A percentile compares a stretch with the other conserved stretches of the same genome.
phyloP scores from a whole-genome alignment of 2,113 vertebrate species.

The Trematocara marginatum region DNA sequence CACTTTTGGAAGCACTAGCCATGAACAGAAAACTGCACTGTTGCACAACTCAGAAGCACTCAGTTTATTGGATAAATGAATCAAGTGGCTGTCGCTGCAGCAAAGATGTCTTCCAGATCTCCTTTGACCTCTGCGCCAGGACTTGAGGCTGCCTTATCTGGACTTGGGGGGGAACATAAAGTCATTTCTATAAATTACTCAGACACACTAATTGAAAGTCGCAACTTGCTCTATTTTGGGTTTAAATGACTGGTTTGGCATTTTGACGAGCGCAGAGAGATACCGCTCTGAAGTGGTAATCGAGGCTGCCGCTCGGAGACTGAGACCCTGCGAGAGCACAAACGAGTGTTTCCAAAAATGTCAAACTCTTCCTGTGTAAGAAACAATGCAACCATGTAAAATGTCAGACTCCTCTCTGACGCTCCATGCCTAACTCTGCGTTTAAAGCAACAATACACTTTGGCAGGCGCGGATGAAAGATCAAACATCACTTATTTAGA shows the following conservation, averaged over 20 bases:
- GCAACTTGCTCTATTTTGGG: not conserved
- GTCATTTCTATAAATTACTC: not conserved
- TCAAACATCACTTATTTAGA: not conserved
- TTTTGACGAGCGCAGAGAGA: not conserved
- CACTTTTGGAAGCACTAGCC: not conserved
- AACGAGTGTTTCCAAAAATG: not conserved
- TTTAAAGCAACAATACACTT: slow-evolving; percentile 41
- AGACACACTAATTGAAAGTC: not conserved
- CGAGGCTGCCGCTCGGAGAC: not conserved
- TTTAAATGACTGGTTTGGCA: not conserved
- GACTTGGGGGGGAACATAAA: not conserved
- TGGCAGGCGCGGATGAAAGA: not conserved
- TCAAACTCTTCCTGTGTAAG: not conserved
- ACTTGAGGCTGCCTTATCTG: not conserved
- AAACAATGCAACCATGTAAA: not conserved
- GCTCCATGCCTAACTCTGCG: not conserved
- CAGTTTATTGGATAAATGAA: not conserved
- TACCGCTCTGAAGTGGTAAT: not conserved
- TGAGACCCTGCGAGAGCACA: not conserved
- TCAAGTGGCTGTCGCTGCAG: not conserved
- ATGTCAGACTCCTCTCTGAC: not conserved
- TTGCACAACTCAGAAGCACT: not conserved
- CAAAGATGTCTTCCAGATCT: not conserved
- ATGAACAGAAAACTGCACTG: not conserved
- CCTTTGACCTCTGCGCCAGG: not conserved